Base-by-base conservation (phyloP, 2,113 vertebrate genomes). In the Sinocyclocheilus anophthalmus region DNA sequence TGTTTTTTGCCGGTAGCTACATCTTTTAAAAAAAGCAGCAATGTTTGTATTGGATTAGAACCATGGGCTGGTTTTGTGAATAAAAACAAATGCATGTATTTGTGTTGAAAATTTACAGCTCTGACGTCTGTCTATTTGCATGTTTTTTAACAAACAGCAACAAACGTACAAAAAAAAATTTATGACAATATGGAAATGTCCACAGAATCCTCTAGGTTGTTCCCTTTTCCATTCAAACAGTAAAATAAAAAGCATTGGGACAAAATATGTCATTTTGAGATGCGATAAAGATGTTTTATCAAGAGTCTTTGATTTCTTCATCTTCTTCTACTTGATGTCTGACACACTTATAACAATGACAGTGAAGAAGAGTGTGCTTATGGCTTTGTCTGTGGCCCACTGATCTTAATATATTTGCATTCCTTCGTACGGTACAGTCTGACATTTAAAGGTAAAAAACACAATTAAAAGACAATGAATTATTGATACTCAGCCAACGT, bases 61-160 rank as follows among this genome's bases (percentile, higher is more conserved):
- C 96, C 96, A 96, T 97, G 96, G 96, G 97, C 96, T 97, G 97
- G 92, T 97, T 98, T 98, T 98, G 97, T 99, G 97, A 98, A 98
- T 98, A 99, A 98, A 96, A 98, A 98, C 95, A 95, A 98, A 98
- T 98, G 97, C 97, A 99, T 99, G 97, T 98, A 95, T 96, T 97
- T 93, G 97, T 98, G 97, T 98, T 97, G 95, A 94, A 80, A 94
- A 96, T 95, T 94, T 95, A 95, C 95, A 91, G 84, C 93, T 96
- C 92, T 92, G 93, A 96, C 93, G 94, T 96, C 96, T 95, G 93
- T 96, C 94, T 88, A 88, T 91, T 92, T 90, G 92, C 94, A 95
- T 93, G 94, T 93, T 91, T 88, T 89, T 87, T 88, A 91, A 87
- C 85, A 85, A 86, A 88, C 85, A 85, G 88, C 84, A 84, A 82